Percentiles rank a stretch among this genome's conserved stretches.
These are phyloP conservation scores for Folsomia manolachei DNA, from an alignment of 2,888 invertebrate species.

Conservation along the genomic window DNA sequence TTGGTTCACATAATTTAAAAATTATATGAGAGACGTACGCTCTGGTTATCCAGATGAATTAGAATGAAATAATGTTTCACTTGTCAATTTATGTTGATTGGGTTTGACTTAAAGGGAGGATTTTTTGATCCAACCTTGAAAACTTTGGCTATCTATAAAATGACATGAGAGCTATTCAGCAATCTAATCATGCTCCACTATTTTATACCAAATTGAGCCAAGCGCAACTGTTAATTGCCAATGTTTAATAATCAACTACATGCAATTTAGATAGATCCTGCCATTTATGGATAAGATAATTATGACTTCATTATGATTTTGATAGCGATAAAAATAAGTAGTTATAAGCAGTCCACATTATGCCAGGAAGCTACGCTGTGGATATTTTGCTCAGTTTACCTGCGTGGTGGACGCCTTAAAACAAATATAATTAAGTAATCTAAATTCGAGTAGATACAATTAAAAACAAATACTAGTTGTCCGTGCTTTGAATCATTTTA, in stretches of 20 bases:
- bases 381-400: too few relatives aligned
- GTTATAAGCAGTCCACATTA: neutral
- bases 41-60: neutral
- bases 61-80: neutral
- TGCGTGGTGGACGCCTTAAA: too few relatives aligned
- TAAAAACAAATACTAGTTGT: too few relatives aligned
- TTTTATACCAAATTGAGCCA: too few relatives aligned
- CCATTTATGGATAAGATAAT: neutral
- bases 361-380: too few relatives aligned
- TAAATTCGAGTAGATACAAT: too few relatives aligned
- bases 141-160: neutral
- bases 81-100: neutral
- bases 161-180: too few relatives aligned
- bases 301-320: slow-evolving; percentile 2
- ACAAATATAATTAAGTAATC: neutral
- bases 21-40: neutral
- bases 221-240: neutral
- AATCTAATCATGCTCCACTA: too few relatives aligned
- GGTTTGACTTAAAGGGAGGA: too few relatives aligned
- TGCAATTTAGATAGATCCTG: neutral
- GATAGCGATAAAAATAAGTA: neutral
- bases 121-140: too few relatives aligned
- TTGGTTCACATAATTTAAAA: neutral
- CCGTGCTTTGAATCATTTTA: neutral
- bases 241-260: neutral